A percentile compares a stretch with the other conserved stretches of the same genome.
Conservation (phyloP, 2,113 vertebrate genomes). For the Gobius niger region DNA sequence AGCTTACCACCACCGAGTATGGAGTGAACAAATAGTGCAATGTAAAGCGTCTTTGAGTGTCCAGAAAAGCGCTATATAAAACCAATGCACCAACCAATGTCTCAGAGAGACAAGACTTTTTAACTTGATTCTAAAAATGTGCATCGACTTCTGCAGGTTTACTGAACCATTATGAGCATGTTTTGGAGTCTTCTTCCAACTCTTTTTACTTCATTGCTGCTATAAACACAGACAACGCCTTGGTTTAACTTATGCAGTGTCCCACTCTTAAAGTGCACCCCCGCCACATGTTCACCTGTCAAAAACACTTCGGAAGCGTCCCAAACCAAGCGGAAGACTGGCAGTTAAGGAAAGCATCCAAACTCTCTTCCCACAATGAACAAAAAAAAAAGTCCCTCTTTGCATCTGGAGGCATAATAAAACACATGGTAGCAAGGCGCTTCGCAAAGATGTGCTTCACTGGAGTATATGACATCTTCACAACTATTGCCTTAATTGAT, state of each 20-base stretch:
- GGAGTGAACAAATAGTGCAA: no score
- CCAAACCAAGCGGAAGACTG: slow-evolving; percentile 71
- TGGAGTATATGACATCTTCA: slow-evolving; percentile 75
- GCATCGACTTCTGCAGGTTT: neutral
- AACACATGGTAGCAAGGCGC: slow-evolving; percentile 65
- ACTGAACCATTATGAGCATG: slow-evolving; percentile 4
- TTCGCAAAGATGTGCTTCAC: slow-evolving; percentile 70
- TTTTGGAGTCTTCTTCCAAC: neutral
- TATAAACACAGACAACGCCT: slow-evolving; percentile 19
- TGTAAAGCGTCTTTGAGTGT: no score
- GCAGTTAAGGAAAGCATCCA: slow-evolving; percentile 70
- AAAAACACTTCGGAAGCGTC: slow-evolving; percentile 64
- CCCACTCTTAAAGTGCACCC: slow-evolving; percentile 54
- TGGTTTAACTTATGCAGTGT: slow-evolving; percentile 32
- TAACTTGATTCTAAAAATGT: neutral
- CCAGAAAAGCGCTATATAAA: no score
- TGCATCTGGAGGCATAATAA: slow-evolving; percentile 69
- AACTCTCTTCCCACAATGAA: slow-evolving; percentile 61
- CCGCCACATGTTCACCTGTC: slow-evolving; percentile 68
- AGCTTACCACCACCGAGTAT: no score
- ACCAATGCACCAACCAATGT: no score
- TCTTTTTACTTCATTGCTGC: slow-evolving; percentile 8
- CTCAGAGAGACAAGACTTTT: no score
- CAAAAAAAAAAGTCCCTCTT: slow-evolving; percentile 16
- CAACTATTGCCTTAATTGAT: slow-evolving; percentile 75